Evolutionary conservation across 2,888 invertebrate species (phyloP), one percentile per base, ranked within the genome.

Genomic region (Troides oblongomaculatus): DNA sequence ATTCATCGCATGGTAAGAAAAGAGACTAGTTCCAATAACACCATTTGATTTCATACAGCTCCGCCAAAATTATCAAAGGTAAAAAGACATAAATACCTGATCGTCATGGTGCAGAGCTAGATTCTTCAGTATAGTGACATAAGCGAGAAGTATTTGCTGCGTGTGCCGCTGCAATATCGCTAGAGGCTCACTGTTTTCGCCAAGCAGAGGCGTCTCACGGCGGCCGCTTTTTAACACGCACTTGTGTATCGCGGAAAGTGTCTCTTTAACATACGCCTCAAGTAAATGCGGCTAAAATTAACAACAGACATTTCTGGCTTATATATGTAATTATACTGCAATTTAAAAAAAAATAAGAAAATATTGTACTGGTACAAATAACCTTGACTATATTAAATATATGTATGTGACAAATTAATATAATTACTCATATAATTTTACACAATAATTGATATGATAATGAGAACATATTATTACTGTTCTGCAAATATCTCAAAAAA

Each of bases 81-180:
- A 30, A 10, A 39, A 18, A 21, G n/a, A 6, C 6, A 23, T 21
- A 21, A 60, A 17, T 74, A 89, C 95, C 86, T 94, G 94, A 72
- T 96, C 95, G 72, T 95, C 95, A 53, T 95, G 94, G 74, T 94
- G 93, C 73, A 95, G 94, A 0, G 97, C 96, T 67, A 97, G 87
- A 72, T 95, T 94, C 73, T 96, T 95, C 73, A 98, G 90, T 70
- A 96, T 96, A 70, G 94, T 91, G 67, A 94, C 94, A 76, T 94
- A 95, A 0, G 94, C 93, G 4, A 93, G 87, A 58, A 97, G 87
- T 69, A 95, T 93, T 72, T 94, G 94, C 77, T 95, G 95, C 64
- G 94, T 82, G 85, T 85, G 81, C 72, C 85, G 77, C 81, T 92
- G 78, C 79, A 93, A 72, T 77, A 77, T 70, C 6, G 75, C 75